These are phyloP conservation scores for Seriola aureovittata DNA, from an alignment of 2,113 vertebrate genomes.

Conservation along the genomic window DNA sequence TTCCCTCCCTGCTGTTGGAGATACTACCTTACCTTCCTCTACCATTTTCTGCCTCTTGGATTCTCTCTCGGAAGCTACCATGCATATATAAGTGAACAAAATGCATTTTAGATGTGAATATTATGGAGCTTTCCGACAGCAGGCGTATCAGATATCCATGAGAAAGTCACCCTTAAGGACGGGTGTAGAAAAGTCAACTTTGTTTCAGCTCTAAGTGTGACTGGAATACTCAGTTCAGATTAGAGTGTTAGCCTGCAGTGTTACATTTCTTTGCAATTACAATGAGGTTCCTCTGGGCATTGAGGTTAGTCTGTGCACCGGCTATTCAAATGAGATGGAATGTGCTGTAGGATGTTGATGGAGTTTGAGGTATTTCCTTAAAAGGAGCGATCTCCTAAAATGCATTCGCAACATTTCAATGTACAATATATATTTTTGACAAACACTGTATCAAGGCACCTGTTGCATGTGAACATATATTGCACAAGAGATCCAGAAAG, in stretches of 20 bases:
- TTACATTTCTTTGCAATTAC: conserved; percentile 75
- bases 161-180: conserved; percentile 27
- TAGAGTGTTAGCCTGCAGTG: conserved; percentile 60
- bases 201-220: conserved; percentile 61
- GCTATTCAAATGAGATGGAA: conserved; percentile 71
- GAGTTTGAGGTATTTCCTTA: conserved; percentile 71
- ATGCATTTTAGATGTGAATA: conserved; percentile 33
- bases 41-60: conserved; percentile 5
- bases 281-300: conserved; percentile 68
- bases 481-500: conserved; percentile 14
- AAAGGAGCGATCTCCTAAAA: conserved; percentile 49
- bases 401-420: conserved; percentile 43
- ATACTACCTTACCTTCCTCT: conserved; percentile 10
- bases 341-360: conserved; percentile 65
- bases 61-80: conserved; percentile 10
- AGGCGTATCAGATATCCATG: conserved; percentile 39
- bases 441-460: conserved; percentile 10
- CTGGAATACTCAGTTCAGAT: conserved; percentile 66
- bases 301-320: conserved; percentile 71
- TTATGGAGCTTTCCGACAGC: conserved; percentile 17
- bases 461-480: conserved; percentile 5
- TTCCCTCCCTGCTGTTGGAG: conserved; percentile 37
- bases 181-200: conserved; percentile 34
- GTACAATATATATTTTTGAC: conserved; percentile 11
- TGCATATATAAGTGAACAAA: conserved; percentile 19